These are phyloP conservation scores for Drosophila bifasciata DNA, from an alignment of 1,140 invertebrate species.

Conservation along the genomic window DNA sequence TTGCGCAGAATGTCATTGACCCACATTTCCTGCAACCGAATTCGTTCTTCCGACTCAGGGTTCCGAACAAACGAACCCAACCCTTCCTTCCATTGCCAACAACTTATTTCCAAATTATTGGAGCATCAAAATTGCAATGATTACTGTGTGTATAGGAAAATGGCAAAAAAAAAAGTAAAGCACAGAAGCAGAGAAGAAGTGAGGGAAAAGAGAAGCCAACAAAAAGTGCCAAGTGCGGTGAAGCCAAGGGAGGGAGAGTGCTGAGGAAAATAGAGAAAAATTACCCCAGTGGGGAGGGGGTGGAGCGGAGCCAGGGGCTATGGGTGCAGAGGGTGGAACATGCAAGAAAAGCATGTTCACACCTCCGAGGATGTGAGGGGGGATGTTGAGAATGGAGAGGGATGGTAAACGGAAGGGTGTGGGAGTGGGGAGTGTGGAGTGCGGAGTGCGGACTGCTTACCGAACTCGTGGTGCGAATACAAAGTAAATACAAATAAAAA, in stretches of 20 bases:
- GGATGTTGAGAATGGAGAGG: no score
- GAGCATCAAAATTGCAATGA: slow-evolving; percentile 82
- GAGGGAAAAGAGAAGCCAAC: slow-evolving; percentile 18
- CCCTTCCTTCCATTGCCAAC: slow-evolving; percentile 62
- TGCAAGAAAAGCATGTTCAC: slow-evolving; percentile 70
- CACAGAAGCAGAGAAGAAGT: slow-evolving; percentile 11
- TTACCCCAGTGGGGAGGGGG: slow-evolving; percentile 53
- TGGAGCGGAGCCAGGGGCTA: background rate
- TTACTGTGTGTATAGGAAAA: slow-evolving; percentile 69
- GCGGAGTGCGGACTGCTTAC: slow-evolving; percentile 48
- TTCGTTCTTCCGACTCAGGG: slow-evolving; percentile 20
- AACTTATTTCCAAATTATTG: slow-evolving; percentile 78
- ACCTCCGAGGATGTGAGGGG: slow-evolving; percentile 42
- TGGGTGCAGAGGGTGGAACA: slow-evolving; percentile 15
- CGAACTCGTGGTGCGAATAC: slow-evolving; percentile 76
- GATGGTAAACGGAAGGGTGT: background rate
- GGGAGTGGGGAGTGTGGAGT: slow-evolving; percentile 12
- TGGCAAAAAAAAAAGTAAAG: slow-evolving; percentile 13
- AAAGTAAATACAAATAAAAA: slow-evolving; percentile 82
- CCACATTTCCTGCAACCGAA: slow-evolving; percentile 19
- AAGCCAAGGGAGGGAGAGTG: slow-evolving; percentile 74
- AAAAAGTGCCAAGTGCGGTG: slow-evolving; percentile 41
- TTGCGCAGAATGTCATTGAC: slow-evolving; percentile 41
- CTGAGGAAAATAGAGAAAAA: slow-evolving; percentile 72
- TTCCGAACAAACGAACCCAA: slow-evolving; percentile 53